Percentiles rank a stretch among this genome's conserved stretches.
Conservation (phyloP, 2,797 vertebrate species). For the Rhyacichthys aspro region DNA sequence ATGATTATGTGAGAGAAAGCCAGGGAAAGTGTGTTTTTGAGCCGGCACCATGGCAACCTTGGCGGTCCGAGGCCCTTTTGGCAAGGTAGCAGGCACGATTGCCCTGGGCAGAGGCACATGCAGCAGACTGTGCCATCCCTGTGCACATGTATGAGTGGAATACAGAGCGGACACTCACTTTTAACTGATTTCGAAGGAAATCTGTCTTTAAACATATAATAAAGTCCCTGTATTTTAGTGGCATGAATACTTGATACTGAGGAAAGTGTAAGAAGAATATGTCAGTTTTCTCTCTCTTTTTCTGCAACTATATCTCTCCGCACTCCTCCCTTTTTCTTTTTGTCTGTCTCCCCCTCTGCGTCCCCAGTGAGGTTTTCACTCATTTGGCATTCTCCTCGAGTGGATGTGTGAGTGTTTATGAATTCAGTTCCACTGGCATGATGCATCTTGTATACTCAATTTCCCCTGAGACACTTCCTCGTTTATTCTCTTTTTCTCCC, state of each 20-base stretch:
- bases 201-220: constrained; percentile 43
- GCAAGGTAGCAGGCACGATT: constrained; percentile 51
- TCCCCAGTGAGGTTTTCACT: constrained; percentile 66
- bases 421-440: constrained; percentile 72
- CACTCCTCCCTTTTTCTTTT: constrained; percentile 36
- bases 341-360: constrained; percentile 29
- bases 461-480: constrained; percentile 67
- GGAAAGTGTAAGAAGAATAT: constrained; percentile 31
- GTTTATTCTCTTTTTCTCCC: constrained; percentile 39
- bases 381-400: constrained; percentile 70
- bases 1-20: constrained; percentile 24
- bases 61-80: constrained; percentile 62
- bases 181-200: constrained; percentile 35
- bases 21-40: constrained; percentile 46
- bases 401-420: constrained; percentile 57
- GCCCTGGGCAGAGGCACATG: constrained; percentile 41
- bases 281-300: constrained; percentile 37
- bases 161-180: constrained; percentile 44
- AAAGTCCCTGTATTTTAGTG: constrained; percentile 29
- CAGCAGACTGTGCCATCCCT: constrained; percentile 32
- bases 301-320: constrained; percentile 20
- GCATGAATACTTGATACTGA: constrained; percentile 51
- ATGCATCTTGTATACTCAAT: constrained; percentile 69
- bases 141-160: constrained; percentile 23
- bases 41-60: constrained; percentile 64